phyloP scores from a whole-genome alignment of 2,113 vertebrate species.

The Athene noctua region DNA sequence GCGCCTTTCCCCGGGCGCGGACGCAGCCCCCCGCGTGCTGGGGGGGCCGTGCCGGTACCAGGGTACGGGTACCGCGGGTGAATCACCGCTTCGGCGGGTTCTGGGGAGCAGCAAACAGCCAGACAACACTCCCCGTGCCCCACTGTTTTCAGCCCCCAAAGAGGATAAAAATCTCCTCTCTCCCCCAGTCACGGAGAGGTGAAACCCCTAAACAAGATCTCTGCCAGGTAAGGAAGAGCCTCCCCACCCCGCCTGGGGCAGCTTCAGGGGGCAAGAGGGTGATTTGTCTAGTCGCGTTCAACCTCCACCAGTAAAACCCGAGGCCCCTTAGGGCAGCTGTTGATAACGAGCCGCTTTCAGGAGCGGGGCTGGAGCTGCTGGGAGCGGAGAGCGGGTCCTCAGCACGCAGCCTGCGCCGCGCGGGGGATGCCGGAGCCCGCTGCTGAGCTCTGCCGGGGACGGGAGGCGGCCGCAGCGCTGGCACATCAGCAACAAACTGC shows the following conservation, averaged over 20 bases:
- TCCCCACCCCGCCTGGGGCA: neutral
- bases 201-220: neutral
- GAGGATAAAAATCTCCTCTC: neutral
- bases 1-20: neutral
- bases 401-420: accelerated
- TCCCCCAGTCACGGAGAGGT: neutral
- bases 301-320: neutral
- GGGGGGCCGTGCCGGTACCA: neutral
- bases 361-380: neutral
- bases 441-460: neutral
- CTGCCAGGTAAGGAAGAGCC: neutral
- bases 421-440: neutral
- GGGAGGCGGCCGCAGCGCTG: neutral
- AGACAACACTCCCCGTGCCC: accelerated
- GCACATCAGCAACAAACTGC: accelerated
- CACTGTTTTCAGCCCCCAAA: neutral
- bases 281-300: neutral
- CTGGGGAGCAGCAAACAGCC: neutral
- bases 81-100: neutral
- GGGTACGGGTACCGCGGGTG: neutral
- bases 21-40: accelerated
- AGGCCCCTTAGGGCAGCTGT: neutral
- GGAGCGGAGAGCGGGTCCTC: neutral
- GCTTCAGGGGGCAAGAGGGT: no score
- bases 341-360: accelerated